phyloP scores from a whole-genome alignment of 2,113 vertebrate genomes.

The Petrocephalus zakoni region DNA sequence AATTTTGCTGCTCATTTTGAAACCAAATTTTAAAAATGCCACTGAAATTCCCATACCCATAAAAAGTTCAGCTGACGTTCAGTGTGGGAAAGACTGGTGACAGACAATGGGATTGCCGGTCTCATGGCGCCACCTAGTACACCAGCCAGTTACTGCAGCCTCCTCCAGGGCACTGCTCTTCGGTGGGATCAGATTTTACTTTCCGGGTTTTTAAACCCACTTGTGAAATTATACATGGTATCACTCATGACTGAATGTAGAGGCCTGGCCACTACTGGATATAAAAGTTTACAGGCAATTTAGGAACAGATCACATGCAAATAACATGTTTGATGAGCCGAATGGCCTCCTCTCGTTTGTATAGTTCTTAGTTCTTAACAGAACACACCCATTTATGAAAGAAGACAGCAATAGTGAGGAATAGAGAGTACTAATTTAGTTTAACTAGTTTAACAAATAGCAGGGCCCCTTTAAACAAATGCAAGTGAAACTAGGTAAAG shows the following conservation, averaged over 20 bases:
- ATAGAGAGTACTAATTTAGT: background rate
- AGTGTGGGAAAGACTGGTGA: background rate
- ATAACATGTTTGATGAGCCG: background rate
- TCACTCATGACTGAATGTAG: background rate
- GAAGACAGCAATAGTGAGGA: background rate
- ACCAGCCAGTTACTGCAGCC: background rate
- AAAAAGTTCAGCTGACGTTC: background rate
- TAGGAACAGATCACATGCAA: too few species aligned
- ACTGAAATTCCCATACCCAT: background rate
- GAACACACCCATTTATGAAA: background rate
- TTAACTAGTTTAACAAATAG: background rate
- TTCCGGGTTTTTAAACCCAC: background rate
- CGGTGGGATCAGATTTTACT: background rate
- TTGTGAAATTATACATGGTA: background rate
- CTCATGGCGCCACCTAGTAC: slow-evolving; percentile 24
- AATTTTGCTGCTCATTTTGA: background rate
- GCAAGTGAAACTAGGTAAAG: background rate
- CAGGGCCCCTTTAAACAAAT: background rate
- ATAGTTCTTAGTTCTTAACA: too few species aligned
- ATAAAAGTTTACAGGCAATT: too few species aligned
- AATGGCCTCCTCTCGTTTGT: too few species aligned
- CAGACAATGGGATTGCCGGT: background rate
- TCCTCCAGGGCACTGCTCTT: background rate
- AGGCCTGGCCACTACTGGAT: background rate
- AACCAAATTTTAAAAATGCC: background rate